These are phyloP conservation scores for Drosophila peninsularis DNA, from an alignment of 2,888 invertebrate species.

Conservation along the genomic window DNA sequence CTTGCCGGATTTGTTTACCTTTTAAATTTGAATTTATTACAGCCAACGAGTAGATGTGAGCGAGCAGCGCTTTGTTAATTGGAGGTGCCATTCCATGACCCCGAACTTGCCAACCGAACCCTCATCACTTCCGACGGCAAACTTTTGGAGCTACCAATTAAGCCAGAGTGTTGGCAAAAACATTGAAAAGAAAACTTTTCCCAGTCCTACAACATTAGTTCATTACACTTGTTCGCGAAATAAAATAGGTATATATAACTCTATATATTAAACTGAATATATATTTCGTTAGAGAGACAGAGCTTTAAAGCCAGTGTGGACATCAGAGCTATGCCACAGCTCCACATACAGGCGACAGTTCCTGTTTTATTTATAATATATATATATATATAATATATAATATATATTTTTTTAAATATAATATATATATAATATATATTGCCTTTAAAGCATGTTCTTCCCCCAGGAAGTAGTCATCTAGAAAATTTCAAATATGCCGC, in stretches of 20 bases:
- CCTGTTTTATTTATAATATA: too few species aligned
- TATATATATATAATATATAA: too few species aligned
- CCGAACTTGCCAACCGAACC: slow-evolving; percentile 61
- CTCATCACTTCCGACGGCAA: slow-evolving; percentile 56
- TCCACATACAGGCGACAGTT: too few species aligned
- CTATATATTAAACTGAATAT: too few species aligned
- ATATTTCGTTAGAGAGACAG: too few species aligned
- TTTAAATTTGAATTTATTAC: slow-evolving; percentile 79
- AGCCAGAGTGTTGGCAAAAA: slow-evolving; percentile 8
- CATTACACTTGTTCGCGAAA: background rate
- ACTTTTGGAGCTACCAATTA: slow-evolving; percentile 38
- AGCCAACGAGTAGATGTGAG: slow-evolving; percentile 22
- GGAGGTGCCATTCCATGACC: slow-evolving; percentile 55
- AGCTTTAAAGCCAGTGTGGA: too few species aligned
- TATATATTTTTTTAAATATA: too few species aligned
- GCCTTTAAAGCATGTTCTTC: too few species aligned
- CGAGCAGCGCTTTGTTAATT: slow-evolving; percentile 60
- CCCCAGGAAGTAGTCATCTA: too few species aligned
- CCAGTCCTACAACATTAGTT: background rate
- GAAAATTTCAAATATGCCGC: background rate
- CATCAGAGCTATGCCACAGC: too few species aligned
- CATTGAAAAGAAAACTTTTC: slow-evolving; percentile 3
- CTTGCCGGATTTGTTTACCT: slow-evolving; percentile 63
- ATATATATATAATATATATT: background rate
- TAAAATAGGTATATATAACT: background rate